Percentiles rank a stretch among this genome's conserved stretches.
Conservation (phyloP, 2,888 invertebrate species). For the Cantharis flavilabris region DNA sequence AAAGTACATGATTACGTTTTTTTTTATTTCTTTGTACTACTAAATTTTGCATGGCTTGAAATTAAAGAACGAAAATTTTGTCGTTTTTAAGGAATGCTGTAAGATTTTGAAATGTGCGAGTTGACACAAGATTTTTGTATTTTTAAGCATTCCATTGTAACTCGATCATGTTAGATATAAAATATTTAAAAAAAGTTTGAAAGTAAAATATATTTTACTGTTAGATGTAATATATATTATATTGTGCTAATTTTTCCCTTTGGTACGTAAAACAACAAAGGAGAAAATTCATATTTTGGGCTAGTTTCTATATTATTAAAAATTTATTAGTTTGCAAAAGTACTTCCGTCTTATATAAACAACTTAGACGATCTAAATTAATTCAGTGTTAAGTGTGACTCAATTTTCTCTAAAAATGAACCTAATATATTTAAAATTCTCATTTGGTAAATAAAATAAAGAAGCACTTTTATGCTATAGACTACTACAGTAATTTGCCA, state of each 20-base stretch:
- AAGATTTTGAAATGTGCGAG: not conserved
- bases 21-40: not conserved
- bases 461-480: constrained; percentile 13
- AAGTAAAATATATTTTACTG: constrained; percentile 26
- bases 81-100: not conserved
- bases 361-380: constrained; percentile 11
- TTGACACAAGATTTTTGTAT: constrained; percentile 1
- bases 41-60: not conserved
- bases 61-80: not conserved
- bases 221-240: constrained; percentile 16
- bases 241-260: constrained; percentile 21
- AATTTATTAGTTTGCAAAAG: constrained; percentile 12
- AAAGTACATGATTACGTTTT: not conserved
- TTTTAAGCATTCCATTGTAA: constrained; percentile 10
- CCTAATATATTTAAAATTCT: not conserved
- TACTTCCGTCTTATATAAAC: constrained; percentile 15
- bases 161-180: constrained; percentile 16
- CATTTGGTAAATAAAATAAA: not conserved
- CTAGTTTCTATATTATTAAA: constrained; percentile 1
- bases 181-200: constrained; percentile 10
- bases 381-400: constrained; percentile 23
- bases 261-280: constrained; percentile 6
- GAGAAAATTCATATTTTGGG: constrained; percentile 15
- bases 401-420: constrained; percentile 3
- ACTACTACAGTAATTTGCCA: constrained; percentile 8